Evolutionary conservation across 2,888 invertebrate species (phyloP).

Genomic region (Atethmia centrago): DNA sequence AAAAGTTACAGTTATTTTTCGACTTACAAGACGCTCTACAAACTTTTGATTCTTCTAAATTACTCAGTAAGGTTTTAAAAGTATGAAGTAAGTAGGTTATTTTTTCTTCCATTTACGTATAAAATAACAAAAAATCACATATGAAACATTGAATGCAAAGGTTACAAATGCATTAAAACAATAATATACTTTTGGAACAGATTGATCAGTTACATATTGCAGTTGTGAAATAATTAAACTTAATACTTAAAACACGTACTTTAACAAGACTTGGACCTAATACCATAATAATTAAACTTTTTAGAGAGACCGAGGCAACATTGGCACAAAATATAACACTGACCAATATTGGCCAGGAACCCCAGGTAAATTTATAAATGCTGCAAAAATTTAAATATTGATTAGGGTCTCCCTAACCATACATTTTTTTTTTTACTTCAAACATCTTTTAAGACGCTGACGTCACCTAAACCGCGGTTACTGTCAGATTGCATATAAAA

Average conservation of each 20-base stretch:
- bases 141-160: background rate
- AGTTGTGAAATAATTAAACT: background rate
- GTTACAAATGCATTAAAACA: background rate
- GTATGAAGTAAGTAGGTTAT: background rate
- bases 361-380: background rate
- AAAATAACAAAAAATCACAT: background rate
- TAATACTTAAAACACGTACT: background rate
- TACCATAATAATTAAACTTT: too few species aligned
- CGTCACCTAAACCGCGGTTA: too few species aligned
- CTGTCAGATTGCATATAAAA: too few species aligned
- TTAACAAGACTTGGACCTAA: background rate
- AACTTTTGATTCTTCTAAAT: background rate
- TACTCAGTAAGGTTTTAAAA: background rate
- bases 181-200: background rate
- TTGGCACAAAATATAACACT: background rate
- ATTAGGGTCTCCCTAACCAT: background rate
- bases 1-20: slow-evolving; percentile 1
- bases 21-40: background rate
- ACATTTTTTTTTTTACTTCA: too few species aligned
- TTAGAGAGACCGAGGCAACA: background rate
- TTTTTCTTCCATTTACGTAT: background rate
- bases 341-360: background rate
- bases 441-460: too few species aligned
- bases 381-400: background rate
- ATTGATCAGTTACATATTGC: background rate